phyloP scores from a whole-genome alignment of 2,797 vertebrate genomes.

The Microchirus variegatus region DNA sequence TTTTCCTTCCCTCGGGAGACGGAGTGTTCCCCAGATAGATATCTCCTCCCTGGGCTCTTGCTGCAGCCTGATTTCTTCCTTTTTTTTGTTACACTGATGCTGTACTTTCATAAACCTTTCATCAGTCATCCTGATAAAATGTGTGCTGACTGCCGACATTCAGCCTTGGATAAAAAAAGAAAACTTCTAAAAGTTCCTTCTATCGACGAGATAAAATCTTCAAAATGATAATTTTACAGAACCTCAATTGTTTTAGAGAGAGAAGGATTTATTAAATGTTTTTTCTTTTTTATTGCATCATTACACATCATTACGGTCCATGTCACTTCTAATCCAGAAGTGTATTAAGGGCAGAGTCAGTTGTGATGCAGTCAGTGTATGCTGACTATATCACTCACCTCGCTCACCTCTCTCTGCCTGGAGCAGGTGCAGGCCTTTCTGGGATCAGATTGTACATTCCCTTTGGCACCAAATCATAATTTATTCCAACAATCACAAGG shows the following conservation, averaged over 20 bases:
- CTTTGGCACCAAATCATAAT: background rate
- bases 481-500: background rate
- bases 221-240: background rate
- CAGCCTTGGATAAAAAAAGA: background rate
- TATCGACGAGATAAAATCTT: background rate
- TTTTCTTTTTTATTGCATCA: background rate
- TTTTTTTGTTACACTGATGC: constrained; percentile 38
- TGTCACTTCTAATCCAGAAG: background rate
- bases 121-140: constrained; percentile 27
- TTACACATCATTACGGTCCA: background rate
- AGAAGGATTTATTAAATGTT: background rate
- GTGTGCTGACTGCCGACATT: background rate
- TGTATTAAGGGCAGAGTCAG: background rate
- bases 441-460: constrained; percentile 1
- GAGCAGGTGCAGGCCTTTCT: constrained; percentile 13
- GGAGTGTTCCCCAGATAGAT: constrained; percentile 19
- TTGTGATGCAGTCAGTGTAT: constrained; percentile 12
- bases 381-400: constrained; percentile 21
- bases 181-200: background rate
- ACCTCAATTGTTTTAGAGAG: too few species aligned
- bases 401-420: constrained; percentile 3
- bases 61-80: constrained; percentile 25
- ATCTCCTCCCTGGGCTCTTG: constrained; percentile 15
- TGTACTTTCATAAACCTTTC: constrained; percentile 18
- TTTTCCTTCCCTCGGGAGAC: constrained; percentile 37